Evolutionary conservation across 2,113 vertebrate genomes (phyloP).

Genomic region (Anolis sagrei): DNA sequence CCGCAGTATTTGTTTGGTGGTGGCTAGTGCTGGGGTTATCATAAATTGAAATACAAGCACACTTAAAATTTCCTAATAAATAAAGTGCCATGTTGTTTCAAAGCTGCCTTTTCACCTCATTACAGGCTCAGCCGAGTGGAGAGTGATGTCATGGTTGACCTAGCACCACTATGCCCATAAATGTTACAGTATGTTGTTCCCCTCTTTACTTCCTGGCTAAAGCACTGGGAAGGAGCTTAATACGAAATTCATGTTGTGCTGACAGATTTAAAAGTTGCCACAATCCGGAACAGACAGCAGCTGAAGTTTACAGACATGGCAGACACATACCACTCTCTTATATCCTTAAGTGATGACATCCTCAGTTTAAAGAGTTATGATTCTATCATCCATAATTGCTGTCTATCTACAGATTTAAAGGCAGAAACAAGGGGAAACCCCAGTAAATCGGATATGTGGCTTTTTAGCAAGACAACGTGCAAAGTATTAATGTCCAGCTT

Average conservation of each 20-base stretch:
- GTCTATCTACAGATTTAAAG: conserved; percentile 77
- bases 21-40: conserved; percentile 62
- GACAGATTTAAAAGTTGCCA: conserved; percentile 99
- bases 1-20: conserved; percentile 71
- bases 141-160: conserved; percentile 85
- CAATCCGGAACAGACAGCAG: conserved; percentile 92
- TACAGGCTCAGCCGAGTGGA: conserved; percentile 78
- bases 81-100: conserved; percentile 79
- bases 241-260: conserved; percentile 87
- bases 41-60: conserved; percentile 71
- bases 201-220: conserved; percentile 81
- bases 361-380: conserved; percentile 90
- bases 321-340: conserved; percentile 85
- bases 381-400: conserved; percentile 81
- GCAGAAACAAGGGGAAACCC: conserved; percentile 63
- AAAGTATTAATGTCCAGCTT: conserved; percentile 87
- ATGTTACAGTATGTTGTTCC: conserved; percentile 82
- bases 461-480: conserved; percentile 82
- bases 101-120: conserved; percentile 83
- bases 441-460: conserved; percentile 84
- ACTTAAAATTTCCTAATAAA: conserved; percentile 78
- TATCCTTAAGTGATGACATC: conserved; percentile 96
- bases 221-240: conserved; percentile 84
- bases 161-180: conserved; percentile 82
- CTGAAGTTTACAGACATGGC: conserved; percentile 90